phyloP scores from a whole-genome alignment of 2,113 vertebrate species.

The Hippocampus abdominalis region DNA sequence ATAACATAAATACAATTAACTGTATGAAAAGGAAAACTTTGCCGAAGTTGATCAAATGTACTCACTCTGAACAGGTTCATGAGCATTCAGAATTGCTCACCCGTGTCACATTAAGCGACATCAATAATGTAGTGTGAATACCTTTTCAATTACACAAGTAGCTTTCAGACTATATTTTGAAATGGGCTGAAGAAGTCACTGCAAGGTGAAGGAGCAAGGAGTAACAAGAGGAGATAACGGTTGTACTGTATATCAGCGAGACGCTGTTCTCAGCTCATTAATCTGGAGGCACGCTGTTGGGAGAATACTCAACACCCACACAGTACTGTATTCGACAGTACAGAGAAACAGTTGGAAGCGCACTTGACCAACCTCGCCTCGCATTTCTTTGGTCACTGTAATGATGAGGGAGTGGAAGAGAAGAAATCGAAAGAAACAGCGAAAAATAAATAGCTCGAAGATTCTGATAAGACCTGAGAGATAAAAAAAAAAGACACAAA shows the following conservation, averaged over 20 bases:
- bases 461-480: background rate
- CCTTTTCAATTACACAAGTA: conserved; percentile 5
- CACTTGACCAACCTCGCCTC: conserved; percentile 7
- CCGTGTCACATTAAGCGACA: background rate
- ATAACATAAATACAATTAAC: background rate
- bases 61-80: background rate
- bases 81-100: conserved; percentile 10
- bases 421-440: background rate
- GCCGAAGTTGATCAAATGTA: background rate
- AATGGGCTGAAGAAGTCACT: background rate
- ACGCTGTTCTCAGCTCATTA: conserved; percentile 42
- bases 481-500: background rate
- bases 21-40: background rate
- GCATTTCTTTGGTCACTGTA: conserved; percentile 13
- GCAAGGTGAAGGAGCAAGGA: background rate
- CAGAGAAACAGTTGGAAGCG: conserved; percentile 33
- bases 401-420: background rate
- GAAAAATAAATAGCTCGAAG: background rate
- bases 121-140: background rate
- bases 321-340: conserved; percentile 34
- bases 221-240: conserved; percentile 26
- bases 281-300: conserved; percentile 44
- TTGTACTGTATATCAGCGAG: conserved; percentile 17
- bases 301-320: conserved; percentile 39
- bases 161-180: conserved; percentile 29